Percentiles rank a stretch among this genome's conserved stretches.
These are phyloP conservation scores for Sweltsa coloradensis DNA, from an alignment of 1,140 invertebrate genomes.

Conservation along the genomic window DNA sequence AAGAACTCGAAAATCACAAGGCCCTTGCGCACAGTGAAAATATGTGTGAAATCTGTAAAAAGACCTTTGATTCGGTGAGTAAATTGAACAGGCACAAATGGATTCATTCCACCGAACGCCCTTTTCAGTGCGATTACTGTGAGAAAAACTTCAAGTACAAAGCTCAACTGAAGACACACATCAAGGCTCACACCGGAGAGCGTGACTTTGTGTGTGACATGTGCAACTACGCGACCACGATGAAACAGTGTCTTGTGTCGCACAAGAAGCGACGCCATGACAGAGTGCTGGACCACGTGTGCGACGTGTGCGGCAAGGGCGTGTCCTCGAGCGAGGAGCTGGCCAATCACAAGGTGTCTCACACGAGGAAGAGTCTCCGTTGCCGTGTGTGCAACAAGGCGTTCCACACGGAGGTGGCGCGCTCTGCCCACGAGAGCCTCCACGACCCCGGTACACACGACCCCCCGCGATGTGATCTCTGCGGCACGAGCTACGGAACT, in stretches of 20 bases:
- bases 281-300: conserved; percentile 38
- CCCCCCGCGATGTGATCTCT: too few relatives aligned
- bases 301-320: conserved; percentile 44
- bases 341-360: conserved; percentile 32
- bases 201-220: conserved; percentile 29
- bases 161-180: conserved; percentile 30
- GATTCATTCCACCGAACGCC: conserved; percentile 34
- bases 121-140: conserved; percentile 35
- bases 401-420: too few relatives aligned
- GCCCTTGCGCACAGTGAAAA: too few relatives aligned
- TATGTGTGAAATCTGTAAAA: too few relatives aligned
- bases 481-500: too few relatives aligned
- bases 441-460: too few relatives aligned
- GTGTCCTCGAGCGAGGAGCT: conserved; percentile 36
- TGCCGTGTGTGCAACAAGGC: conserved; percentile 26
- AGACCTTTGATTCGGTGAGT: too few relatives aligned
- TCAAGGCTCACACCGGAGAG: conserved; percentile 26
- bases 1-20: too few relatives aligned
- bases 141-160: conserved; percentile 32
- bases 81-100: conserved; percentile 29
- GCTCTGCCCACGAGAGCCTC: too few relatives aligned
- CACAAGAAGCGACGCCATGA: conserved; percentile 31
- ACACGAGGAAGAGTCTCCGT: conserved; percentile 33
- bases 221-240: conserved; percentile 29
- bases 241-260: conserved; percentile 26